Conservation (phyloP, 2,113 vertebrate species). For the Bettongia penicillata region DNA sequence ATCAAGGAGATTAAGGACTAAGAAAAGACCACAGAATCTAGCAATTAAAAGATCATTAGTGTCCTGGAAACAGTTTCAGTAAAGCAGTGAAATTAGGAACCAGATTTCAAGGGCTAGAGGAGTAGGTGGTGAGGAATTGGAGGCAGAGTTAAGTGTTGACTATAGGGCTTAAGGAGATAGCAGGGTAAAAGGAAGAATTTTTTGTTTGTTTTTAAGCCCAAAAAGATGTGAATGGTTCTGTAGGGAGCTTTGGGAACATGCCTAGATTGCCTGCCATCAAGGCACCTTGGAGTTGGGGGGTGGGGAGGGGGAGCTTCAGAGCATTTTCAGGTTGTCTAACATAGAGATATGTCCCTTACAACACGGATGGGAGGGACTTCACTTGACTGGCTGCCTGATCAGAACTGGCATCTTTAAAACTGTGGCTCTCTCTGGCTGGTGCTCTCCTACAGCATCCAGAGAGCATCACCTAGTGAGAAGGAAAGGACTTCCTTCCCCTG, state of each 20-base stretch:
- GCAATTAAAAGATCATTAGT: conserved; percentile 1
- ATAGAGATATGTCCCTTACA: background rate
- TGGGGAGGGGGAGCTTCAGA: background rate
- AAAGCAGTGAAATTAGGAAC: background rate
- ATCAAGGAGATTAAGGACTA: background rate
- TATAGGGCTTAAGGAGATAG: background rate
- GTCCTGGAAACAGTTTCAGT: background rate
- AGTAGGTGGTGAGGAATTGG: background rate
- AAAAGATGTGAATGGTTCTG: background rate
- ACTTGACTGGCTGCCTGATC: background rate
- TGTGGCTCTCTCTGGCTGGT: background rate
- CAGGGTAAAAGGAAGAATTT: background rate
- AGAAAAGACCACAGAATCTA: background rate
- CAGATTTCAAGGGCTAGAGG: background rate
- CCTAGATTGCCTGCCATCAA: background rate
- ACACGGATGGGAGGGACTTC: background rate
- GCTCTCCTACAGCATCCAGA: background rate
- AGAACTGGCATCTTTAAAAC: background rate
- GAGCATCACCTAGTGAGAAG: background rate
- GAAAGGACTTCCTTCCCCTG: background rate
- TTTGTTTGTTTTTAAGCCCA: background rate
- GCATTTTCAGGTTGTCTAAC: background rate
- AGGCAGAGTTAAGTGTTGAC: background rate
- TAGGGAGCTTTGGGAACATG: background rate
- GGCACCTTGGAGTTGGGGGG: background rate